These are phyloP conservation scores for Onchidella celtica DNA, from an alignment of 2,888 invertebrate species.

Conservation along the genomic window DNA sequence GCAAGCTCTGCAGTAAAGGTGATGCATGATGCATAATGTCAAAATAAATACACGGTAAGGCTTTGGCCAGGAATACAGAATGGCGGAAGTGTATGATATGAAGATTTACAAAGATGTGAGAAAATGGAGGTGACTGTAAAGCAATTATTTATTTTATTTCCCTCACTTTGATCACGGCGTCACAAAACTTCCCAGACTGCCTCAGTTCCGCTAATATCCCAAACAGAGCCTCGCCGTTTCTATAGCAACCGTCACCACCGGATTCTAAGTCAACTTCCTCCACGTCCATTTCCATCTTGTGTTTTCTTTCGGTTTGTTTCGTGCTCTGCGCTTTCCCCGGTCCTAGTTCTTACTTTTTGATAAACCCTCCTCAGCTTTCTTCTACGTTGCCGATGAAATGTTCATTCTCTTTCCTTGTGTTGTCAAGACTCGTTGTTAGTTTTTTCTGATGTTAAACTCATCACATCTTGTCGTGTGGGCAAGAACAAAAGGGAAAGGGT, in stretches of 20 bases:
- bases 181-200: constrained; percentile 91
- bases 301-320: not conserved
- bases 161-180: constrained; percentile 86
- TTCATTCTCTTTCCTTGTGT: too few species aligned
- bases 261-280: constrained; percentile 42
- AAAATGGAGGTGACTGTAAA: too few species aligned
- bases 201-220: constrained; percentile 88
- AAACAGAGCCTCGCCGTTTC: constrained; percentile 43
- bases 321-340: not conserved
- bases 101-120: too few species aligned
- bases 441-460: not conserved
- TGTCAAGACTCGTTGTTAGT: not conserved
- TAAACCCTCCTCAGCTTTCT: not conserved
- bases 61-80: too few species aligned
- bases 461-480: too few species aligned
- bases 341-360: not conserved
- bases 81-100: too few species aligned
- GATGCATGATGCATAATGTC: too few species aligned
- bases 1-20: too few species aligned
- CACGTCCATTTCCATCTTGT: constrained; percentile 25
- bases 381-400: not conserved
- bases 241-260: constrained; percentile 34
- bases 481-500: too few species aligned
- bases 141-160: not conserved
- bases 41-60: too few species aligned